A percentile compares a stretch with the other conserved stretches of the same genome.
phyloP scores from a whole-genome alignment of 1,140 invertebrate genomes.

The Heliconius hewitsoni region DNA sequence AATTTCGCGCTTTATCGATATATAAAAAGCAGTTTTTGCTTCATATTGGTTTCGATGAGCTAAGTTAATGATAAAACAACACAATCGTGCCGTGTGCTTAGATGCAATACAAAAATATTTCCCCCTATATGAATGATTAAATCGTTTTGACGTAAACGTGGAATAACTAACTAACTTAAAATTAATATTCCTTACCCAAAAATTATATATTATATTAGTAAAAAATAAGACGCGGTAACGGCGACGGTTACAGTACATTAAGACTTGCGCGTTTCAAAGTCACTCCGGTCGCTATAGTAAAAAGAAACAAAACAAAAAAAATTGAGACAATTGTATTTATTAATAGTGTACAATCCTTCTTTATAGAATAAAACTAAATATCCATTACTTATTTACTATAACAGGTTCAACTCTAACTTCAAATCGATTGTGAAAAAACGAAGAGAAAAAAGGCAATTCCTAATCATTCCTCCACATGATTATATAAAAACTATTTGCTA shows the following conservation, averaged over 20 bases:
- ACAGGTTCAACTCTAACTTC: background rate
- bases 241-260: background rate
- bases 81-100: constrained; percentile 29
- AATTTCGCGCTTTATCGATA: background rate
- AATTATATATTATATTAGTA: background rate
- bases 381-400: background rate
- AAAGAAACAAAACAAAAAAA: background rate
- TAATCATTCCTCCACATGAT: background rate
- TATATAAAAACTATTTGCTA: constrained; percentile 6
- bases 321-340: constrained; percentile 2
- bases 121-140: constrained; percentile 13
- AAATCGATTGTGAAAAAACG: background rate
- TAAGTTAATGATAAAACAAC: constrained; percentile 3
- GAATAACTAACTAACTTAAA: constrained; percentile 10
- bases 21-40: background rate
- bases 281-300: background rate
- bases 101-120: constrained; percentile 37
- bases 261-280: background rate
- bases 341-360: constrained; percentile 11
- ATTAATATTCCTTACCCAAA: constrained; percentile 15
- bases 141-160: constrained; percentile 7
- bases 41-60: background rate
- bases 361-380: background rate
- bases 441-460: background rate
- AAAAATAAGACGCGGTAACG: background rate